Conservation (phyloP, 2,888 invertebrate genomes). For the Adelognathus sp. region DNA sequence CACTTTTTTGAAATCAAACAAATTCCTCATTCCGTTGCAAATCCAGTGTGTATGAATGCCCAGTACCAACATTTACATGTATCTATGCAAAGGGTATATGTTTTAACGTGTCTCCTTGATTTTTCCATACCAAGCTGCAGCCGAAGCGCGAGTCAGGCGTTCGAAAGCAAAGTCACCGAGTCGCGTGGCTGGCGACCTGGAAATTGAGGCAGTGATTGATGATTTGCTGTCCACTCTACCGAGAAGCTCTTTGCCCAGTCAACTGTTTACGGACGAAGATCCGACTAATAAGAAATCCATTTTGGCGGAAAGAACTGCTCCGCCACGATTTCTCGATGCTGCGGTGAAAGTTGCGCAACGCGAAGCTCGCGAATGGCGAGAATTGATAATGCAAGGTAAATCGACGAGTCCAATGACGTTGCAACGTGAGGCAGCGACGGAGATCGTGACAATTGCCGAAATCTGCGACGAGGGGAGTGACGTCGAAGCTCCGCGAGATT, state of each 20-base stretch:
- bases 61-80: too few relatives aligned
- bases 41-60: too few relatives aligned
- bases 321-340: conserved; percentile 46
- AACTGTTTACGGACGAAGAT: conserved; percentile 38
- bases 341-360: conserved; percentile 43
- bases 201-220: conserved; percentile 55
- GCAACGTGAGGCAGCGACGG: neutral
- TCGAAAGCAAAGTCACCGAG: neutral
- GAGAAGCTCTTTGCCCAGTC: conserved; percentile 50
- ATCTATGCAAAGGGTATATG: too few relatives aligned
- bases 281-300: conserved; percentile 17
- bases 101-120: neutral
- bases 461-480: conserved; percentile 14
- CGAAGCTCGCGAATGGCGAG: conserved; percentile 21
- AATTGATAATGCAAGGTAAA: conserved; percentile 27
- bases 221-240: conserved; percentile 58
- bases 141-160: neutral
- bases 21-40: too few relatives aligned
- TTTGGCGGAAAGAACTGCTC: conserved; percentile 23
- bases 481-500: neutral
- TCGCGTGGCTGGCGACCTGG: conserved; percentile 13
- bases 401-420: conserved; percentile 1
- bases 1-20: too few relatives aligned
- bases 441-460: conserved; percentile 11
- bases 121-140: neutral